Percentiles rank a stretch among this genome's conserved stretches.
phyloP scores from a whole-genome alignment of 2,113 vertebrate species.

The Megalops atlanticus region DNA sequence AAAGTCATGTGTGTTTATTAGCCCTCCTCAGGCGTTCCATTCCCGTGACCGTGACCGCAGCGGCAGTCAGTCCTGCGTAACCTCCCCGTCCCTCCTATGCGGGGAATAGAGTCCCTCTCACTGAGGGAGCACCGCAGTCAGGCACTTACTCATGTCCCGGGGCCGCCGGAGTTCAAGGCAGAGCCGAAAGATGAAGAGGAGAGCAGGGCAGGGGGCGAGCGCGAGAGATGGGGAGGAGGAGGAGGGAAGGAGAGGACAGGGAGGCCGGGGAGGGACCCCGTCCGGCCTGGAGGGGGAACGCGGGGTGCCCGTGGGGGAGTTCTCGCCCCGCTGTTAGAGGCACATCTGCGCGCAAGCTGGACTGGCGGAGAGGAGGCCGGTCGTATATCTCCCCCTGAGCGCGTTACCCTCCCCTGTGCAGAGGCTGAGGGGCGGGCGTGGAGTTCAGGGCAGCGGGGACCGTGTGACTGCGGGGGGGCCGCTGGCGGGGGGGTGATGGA shows the following conservation, averaged over 20 bases:
- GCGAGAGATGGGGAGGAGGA: background rate
- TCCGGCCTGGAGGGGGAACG: background rate
- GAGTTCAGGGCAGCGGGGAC: background rate
- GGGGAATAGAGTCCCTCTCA: background rate
- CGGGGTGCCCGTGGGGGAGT: background rate
- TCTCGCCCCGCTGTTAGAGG: background rate
- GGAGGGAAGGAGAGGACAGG: background rate
- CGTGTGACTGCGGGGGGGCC: background rate
- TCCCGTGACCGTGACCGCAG: too few relatives aligned
- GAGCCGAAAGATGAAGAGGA: background rate
- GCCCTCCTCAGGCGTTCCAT: background rate
- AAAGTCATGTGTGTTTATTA: too few relatives aligned
- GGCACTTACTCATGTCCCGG: background rate
- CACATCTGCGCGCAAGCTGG: slow-evolving; percentile 2
- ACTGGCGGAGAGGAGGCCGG: background rate
- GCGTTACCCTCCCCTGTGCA: background rate
- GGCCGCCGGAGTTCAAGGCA: background rate
- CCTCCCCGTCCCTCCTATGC: background rate
- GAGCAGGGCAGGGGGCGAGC: background rate
- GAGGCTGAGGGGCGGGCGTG: background rate
- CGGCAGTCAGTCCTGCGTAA: background rate
- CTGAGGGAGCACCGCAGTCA: background rate
- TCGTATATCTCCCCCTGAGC: background rate
- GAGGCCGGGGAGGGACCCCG: too few relatives aligned
- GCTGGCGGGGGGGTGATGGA: background rate